These are phyloP conservation scores for Mirounga angustirostris DNA, from an alignment of 2,113 vertebrate species.

Conservation along the genomic window DNA sequence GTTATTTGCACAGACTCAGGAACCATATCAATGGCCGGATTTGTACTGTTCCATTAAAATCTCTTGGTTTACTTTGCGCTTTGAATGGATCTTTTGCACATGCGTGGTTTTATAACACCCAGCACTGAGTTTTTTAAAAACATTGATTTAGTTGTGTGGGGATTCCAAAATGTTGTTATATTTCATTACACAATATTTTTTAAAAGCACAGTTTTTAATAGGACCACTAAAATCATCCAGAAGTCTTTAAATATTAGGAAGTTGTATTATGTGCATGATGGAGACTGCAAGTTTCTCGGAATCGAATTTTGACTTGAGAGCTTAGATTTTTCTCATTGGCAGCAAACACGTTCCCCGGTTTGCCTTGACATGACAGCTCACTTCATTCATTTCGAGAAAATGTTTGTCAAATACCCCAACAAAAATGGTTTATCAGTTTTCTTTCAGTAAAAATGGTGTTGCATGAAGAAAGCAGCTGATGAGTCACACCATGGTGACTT, in stretches of 20 bases:
- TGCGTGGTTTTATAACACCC: not conserved
- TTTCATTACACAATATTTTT: not conserved
- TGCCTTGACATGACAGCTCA: not conserved
- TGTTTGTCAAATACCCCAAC: not conserved
- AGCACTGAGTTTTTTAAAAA: not conserved
- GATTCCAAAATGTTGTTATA: not conserved
- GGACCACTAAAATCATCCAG: not conserved
- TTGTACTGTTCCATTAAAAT: not conserved
- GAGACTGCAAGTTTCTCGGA: not conserved
- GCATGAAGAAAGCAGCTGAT: not conserved
- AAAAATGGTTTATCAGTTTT: not conserved
- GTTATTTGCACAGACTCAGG: not conserved
- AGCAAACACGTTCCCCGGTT: not conserved
- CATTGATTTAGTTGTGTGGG: not conserved
- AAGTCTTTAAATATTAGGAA: not conserved
- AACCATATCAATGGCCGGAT: not conserved
- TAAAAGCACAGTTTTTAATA: not conserved
- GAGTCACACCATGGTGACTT: rapidly evolving
- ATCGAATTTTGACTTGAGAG: not conserved
- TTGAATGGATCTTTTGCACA: not conserved
- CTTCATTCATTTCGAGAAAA: not conserved
- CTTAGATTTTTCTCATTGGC: not conserved
- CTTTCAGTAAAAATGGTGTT: too few relatives aligned
- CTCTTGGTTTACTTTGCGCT: too few relatives aligned
- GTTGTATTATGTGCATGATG: not conserved